phyloP scores from a whole-genome alignment of 2,797 vertebrate species.

The Molothrus ater region DNA sequence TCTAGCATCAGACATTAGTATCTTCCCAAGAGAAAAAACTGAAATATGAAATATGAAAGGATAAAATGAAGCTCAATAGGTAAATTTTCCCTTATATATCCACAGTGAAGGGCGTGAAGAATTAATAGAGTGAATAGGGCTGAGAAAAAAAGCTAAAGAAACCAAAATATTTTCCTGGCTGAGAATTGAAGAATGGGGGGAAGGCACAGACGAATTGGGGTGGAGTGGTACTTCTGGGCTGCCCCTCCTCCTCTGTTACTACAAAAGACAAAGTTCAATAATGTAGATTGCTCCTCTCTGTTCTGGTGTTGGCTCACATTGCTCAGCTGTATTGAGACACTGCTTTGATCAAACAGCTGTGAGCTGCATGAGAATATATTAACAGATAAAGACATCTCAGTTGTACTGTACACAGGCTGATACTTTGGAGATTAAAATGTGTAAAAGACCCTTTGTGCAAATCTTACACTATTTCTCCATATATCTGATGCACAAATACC shows the following conservation, averaged over 20 bases:
- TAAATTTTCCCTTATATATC: background rate
- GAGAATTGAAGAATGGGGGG: background rate
- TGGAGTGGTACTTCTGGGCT: background rate
- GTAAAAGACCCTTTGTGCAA: background rate
- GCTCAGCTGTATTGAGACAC: background rate
- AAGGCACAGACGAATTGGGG: rapidly evolving
- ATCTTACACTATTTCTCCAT: background rate
- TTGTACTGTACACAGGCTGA: background rate
- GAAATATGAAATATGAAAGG: background rate
- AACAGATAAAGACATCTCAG: background rate
- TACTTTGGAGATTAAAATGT: background rate
- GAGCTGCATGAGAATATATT: background rate
- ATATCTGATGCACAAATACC: background rate
- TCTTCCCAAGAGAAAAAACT: background rate
- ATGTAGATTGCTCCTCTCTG: background rate
- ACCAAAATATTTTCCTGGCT: background rate
- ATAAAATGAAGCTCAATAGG: background rate
- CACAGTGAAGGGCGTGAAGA: background rate
- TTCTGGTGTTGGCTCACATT: background rate
- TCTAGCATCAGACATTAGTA: background rate
- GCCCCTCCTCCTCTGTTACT: background rate
- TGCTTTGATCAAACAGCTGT: background rate
- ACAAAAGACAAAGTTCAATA: background rate
- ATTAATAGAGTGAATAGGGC: background rate
- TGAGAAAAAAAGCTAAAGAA: background rate